A percentile compares a stretch with the other conserved stretches of the same genome.
These are phyloP conservation scores for Lepus oiostolus DNA, from an alignment of 2,797 vertebrate genomes.

Conservation along the genomic window DNA sequence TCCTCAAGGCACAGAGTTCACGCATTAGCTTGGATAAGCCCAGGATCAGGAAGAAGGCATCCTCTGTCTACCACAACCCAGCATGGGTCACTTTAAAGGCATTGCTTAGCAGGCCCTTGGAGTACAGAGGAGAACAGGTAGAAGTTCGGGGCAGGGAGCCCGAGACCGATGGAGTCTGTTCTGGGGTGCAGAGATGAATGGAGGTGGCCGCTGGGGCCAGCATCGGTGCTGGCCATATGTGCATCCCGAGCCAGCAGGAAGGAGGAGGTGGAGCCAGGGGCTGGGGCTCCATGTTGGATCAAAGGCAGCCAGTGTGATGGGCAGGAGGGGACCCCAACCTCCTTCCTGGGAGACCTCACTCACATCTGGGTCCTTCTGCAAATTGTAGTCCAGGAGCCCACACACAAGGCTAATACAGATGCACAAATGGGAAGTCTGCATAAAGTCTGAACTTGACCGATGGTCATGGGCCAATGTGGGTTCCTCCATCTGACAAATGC, in stretches of 20 bases:
- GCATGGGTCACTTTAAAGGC: neutral
- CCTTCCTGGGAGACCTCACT: neutral
- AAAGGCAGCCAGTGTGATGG: too few relatives aligned
- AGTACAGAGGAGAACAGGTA: too few relatives aligned
- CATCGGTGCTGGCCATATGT: neutral
- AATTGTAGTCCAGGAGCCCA: neutral
- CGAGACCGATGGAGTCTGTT: rapidly evolving
- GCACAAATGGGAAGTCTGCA: neutral
- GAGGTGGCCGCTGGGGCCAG: neutral
- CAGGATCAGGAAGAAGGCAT: neutral
- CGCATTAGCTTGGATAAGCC: neutral
- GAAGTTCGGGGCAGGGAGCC: neutral
- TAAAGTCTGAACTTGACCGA: neutral
- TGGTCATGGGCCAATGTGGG: too few relatives aligned
- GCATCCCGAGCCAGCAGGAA: neutral
- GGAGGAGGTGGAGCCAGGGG: too few relatives aligned
- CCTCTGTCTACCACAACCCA: neutral
- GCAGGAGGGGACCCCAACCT: neutral
- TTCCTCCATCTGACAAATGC: neutral
- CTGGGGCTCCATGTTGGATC: neutral
- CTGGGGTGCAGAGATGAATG: neutral
- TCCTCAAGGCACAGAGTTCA: too few relatives aligned
- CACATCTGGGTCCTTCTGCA: neutral
- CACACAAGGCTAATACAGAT: neutral
- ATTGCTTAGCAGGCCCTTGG: neutral